Evolutionary conservation across 2,113 vertebrate species (phyloP), one percentile per base, ranked within the genome.

Genomic region (Pyxicephalus adspersus): DNA sequence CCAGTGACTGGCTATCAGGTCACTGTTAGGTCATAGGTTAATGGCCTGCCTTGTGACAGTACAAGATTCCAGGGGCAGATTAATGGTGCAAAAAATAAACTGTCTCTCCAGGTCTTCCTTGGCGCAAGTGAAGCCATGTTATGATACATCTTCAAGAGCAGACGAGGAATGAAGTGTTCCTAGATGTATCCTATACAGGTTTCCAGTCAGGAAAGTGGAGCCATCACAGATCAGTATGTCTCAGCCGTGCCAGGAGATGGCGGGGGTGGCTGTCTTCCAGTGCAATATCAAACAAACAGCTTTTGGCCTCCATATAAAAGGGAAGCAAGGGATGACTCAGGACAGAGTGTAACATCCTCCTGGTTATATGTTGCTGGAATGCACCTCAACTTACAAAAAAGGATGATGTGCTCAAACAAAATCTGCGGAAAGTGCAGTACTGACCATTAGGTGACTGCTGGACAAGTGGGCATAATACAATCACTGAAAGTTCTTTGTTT

Each of bases 1-100:
- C 79, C 26, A 31, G 50, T 84, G 77, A 77, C 28, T 7, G 79
- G 73, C 57, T 45, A 63, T 3, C 0, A 83, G 84, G 85, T 89
- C 86, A 86, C 55, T 80, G 52, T 72, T 23, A 74, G 85, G 83
- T 84, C 79, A 61, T 25, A 17, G 0, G 64, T 85, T 13, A 0
- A 11, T 19, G 11, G 57, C 63, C 77, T 64, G 52, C 15, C 72
- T 0, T 7, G 0, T 16, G 60, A 64, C 64, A 74, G 13, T 84
- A 18, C 34, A 58, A 29, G 77, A 61, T 78, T 83, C 52, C 20
- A 31, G 18, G 67, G 80, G 81, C 45, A 6, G 63, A 20, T 66
- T 19, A n/a, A 83, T 82, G 71, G 71, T 26, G 52, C 68, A 66
- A 55, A 81, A 79, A 75, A 75, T 82, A 75, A 65, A 82, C 67